Evolutionary conservation across 2,888 invertebrate genomes (phyloP).

Genomic region (Globia sparganii): DNA sequence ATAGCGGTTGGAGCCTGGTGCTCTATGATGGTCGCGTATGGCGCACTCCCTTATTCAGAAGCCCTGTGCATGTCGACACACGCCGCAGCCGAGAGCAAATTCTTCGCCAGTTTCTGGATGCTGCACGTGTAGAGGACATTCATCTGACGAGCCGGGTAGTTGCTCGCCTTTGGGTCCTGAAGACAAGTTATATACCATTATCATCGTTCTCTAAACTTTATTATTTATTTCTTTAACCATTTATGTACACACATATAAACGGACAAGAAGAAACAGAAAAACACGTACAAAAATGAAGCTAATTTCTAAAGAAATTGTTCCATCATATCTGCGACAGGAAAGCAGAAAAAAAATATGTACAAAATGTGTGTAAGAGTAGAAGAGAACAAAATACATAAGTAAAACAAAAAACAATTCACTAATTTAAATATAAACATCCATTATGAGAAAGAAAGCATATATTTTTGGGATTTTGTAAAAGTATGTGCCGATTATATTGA

Average conservation of each 20-base stretch:
- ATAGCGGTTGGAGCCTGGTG: constrained; percentile 26
- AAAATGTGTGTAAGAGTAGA: not conserved
- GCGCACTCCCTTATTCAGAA: constrained; percentile 74
- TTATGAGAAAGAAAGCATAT: not conserved
- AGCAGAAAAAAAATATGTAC: not conserved
- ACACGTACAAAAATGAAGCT: not conserved
- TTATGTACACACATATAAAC: not conserved
- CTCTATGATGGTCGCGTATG: constrained; percentile 33
- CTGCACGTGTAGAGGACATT: constrained; percentile 98
- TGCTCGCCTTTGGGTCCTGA: constrained; percentile 97
- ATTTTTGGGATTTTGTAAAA: not conserved
- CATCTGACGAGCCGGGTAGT: constrained; percentile 95
- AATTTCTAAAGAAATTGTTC: not conserved
- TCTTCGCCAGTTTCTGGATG: constrained; percentile 99
- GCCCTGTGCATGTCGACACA: constrained; percentile 95
- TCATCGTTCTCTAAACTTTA: not conserved
- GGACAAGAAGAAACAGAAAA: not conserved
- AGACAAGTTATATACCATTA: constrained; percentile 2
- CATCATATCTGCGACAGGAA: not conserved
- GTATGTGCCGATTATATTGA: not conserved
- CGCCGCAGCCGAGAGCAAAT: constrained; percentile 99
- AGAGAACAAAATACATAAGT: not conserved
- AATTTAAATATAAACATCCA: not conserved
- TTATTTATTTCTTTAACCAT: not conserved
- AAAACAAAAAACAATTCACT: not conserved